Percentiles rank a stretch among this genome's conserved stretches.
Conservation (phyloP, 2,113 vertebrate species). For the Protobothrops mucrosquamatus region DNA sequence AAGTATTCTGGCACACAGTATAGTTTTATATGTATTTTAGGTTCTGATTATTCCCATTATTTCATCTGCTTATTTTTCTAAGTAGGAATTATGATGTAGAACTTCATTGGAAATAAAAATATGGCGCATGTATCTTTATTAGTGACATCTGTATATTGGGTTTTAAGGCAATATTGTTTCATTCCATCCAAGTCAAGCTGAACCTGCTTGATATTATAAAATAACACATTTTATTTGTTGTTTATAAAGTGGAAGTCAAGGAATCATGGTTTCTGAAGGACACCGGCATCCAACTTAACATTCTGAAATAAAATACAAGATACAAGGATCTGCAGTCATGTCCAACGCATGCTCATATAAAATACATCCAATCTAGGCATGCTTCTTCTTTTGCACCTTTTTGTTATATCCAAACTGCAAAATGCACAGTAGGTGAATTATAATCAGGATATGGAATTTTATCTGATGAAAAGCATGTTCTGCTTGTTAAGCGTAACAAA, state of each 20-base stretch:
- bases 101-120: not conserved
- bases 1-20: not conserved
- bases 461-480: constrained; percentile 51
- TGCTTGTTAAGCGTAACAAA: constrained; percentile 72
- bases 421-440: constrained; percentile 44
- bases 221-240: not conserved
- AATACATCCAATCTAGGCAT: constrained; percentile 68
- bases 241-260: not conserved
- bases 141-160: not conserved
- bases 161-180: not conserved
- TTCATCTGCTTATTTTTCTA: constrained; percentile 13
- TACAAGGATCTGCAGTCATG: constrained; percentile 62
- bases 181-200: not conserved
- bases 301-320: constrained; percentile 58
- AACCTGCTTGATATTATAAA: not conserved
- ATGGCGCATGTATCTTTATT: not conserved
- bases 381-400: constrained; percentile 65
- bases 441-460: constrained; percentile 41
- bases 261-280: not conserved
- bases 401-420: constrained; percentile 62
- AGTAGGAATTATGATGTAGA: not conserved
- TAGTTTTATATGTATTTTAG: constrained; percentile 40
- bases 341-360: constrained; percentile 70
- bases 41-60: constrained; percentile 52
- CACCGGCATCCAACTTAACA: not conserved